Conservation (phyloP, 2,113 vertebrate species). For the Myiopsitta monachus region DNA sequence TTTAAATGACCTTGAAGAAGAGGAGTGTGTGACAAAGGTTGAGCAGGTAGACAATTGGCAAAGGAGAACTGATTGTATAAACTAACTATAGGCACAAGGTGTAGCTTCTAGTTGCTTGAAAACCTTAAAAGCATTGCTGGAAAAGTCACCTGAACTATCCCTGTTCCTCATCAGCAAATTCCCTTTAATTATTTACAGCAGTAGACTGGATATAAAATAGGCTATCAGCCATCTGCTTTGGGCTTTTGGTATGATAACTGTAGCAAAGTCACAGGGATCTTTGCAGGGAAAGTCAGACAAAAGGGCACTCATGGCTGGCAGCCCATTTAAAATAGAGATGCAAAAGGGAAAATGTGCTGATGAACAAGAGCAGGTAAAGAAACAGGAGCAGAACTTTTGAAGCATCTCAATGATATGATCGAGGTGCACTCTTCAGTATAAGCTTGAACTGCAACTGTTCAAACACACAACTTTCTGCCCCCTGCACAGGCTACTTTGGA, state of each 20-base stretch:
- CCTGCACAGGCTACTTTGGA: accelerated
- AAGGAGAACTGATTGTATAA: not conserved
- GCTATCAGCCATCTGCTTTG: not conserved
- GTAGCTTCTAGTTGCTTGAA: not conserved
- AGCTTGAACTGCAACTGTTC: not conserved
- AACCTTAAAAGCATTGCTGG: not conserved
- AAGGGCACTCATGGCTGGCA: not conserved
- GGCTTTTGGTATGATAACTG: not conserved
- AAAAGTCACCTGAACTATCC: not conserved
- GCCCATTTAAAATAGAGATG: not conserved
- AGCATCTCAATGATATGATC: not conserved
- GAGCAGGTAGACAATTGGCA: not conserved
- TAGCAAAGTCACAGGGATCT: not conserved
- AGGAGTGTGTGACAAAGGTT: not conserved
- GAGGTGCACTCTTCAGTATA: not conserved
- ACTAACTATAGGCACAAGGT: not conserved
- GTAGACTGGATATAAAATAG: not conserved
- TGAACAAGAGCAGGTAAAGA: not conserved
- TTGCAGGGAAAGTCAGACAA: not conserved
- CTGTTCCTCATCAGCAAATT: not conserved
- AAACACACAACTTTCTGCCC: not conserved
- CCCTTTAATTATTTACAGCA: not conserved
- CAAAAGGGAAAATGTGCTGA: not conserved
- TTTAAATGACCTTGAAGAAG: not conserved
- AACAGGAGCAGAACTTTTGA: not conserved